phyloP scores from a whole-genome alignment of 2,888 invertebrate species.

The Hypselothyrea guttata region DNA sequence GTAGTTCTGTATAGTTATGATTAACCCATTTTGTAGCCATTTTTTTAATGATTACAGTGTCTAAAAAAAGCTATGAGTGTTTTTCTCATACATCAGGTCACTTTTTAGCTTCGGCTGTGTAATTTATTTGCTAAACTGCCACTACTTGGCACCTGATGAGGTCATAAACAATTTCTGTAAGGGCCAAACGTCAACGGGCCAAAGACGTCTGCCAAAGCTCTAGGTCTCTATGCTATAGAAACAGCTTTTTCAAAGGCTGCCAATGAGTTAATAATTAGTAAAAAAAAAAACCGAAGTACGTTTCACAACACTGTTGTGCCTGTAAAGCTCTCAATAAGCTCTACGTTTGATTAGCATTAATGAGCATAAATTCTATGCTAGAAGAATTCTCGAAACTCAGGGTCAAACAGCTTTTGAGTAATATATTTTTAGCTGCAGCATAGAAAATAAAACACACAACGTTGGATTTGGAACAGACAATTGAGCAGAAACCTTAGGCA shows the following conservation, averaged over 20 bases:
- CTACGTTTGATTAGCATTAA: too few relatives aligned
- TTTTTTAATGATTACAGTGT: too few relatives aligned
- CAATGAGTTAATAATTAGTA: too few relatives aligned
- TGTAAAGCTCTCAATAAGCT: too few relatives aligned
- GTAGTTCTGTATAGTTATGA: too few relatives aligned
- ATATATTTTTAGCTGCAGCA: slow-evolving; percentile 21
- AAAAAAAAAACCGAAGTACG: too few relatives aligned
- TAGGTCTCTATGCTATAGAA: too few relatives aligned
- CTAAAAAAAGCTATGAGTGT: slow-evolving; percentile 2
- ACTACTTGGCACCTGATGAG: slow-evolving; percentile 30
- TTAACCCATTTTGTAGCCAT: too few relatives aligned
- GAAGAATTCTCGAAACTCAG: slow-evolving; percentile 11
- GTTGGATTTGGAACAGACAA: neutral
- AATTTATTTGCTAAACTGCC: slow-evolving; percentile 21
- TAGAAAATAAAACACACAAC: slow-evolving; percentile 13
- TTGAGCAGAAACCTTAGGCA: slow-evolving; percentile 19
- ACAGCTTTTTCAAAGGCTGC: too few relatives aligned
- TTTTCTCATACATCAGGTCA: slow-evolving; percentile 14
- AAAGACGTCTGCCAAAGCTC: too few relatives aligned
- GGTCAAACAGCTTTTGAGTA: slow-evolving; percentile 22
- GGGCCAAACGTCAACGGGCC: slow-evolving; percentile 15
- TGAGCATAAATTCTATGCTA: slow-evolving; percentile 11
- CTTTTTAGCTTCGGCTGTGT: slow-evolving; percentile 24
- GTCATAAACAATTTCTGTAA: slow-evolving; percentile 34
- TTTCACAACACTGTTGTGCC: too few relatives aligned